phyloP scores from a whole-genome alignment of 2,888 invertebrate species.

The Taphrorychus bicolor region DNA sequence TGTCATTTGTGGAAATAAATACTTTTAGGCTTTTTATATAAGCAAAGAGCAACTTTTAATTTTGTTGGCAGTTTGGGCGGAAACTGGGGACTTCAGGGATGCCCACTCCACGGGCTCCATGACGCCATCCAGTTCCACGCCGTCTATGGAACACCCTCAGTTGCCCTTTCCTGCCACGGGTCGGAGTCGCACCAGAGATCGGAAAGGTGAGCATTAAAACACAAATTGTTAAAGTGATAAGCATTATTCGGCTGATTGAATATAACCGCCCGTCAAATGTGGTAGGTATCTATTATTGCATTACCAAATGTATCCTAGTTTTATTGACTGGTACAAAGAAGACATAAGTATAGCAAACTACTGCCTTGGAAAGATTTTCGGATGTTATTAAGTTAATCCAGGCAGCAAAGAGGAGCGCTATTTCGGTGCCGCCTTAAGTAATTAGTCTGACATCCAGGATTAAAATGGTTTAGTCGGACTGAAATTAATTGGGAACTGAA shows the following conservation, averaged over 20 bases:
- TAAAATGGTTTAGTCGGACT: conserved; percentile 48
- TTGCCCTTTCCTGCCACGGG: conserved; percentile 74
- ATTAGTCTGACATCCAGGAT: conserved; percentile 51
- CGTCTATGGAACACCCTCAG: conserved; percentile 71
- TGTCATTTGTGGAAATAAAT: background rate
- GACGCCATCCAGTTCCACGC: conserved; percentile 61
- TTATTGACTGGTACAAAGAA: background rate
- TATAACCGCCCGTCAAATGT: too few relatives aligned
- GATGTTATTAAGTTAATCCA: conserved; percentile 50
- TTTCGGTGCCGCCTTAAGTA: conserved; percentile 52
- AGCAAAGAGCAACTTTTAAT: conserved; percentile 15
- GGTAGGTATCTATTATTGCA: too few relatives aligned
- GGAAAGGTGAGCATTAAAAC: conserved; percentile 69
- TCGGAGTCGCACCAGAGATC: conserved; percentile 66
- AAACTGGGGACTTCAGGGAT: conserved; percentile 87
- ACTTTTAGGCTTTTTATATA: background rate
- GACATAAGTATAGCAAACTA: conserved; percentile 16
- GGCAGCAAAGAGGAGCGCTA: conserved; percentile 46
- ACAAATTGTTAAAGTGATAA: too few relatives aligned
- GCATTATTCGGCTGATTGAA: too few relatives aligned
- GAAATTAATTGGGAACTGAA: conserved; percentile 49
- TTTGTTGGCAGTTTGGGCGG: conserved; percentile 82
- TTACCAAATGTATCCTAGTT: too few relatives aligned
- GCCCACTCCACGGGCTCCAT: conserved; percentile 70
- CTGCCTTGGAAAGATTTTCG: conserved; percentile 27